These are phyloP conservation scores for Muraenolepis orangiensis DNA, from an alignment of 2,797 vertebrate genomes.

Conservation along the genomic window DNA sequence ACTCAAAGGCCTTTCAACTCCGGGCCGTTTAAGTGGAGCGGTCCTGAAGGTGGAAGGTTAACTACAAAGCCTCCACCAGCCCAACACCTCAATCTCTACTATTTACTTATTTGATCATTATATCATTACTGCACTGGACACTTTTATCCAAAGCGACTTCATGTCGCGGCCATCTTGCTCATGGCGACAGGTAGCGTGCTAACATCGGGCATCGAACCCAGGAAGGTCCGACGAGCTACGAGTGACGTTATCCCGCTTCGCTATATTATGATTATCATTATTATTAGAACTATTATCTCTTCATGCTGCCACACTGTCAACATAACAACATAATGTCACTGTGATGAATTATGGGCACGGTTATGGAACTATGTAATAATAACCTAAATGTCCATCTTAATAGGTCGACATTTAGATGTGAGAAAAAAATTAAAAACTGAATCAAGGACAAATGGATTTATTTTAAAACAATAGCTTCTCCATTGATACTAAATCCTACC, in stretches of 20 bases:
- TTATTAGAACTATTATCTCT: too few species aligned
- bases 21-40: not conserved
- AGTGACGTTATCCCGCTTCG: not conserved
- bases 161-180: too few species aligned
- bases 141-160: not conserved
- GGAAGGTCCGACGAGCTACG: not conserved
- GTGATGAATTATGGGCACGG: not conserved
- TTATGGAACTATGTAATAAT: not conserved
- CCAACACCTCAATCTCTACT: not conserved
- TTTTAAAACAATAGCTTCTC: not conserved
- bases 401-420: not conserved
- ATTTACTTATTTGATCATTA: not conserved
- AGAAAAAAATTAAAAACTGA: too few species aligned
- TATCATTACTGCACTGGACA: not conserved
- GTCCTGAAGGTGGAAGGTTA: constrained; percentile 14
- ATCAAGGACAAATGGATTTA: not conserved
- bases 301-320: not conserved
- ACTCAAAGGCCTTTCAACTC: constrained; percentile 30
- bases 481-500: not conserved
- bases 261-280: not conserved
- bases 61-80: not conserved
- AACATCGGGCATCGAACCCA: not conserved
- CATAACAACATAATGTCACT: not conserved
- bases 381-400: not conserved
- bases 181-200: not conserved